These are phyloP conservation scores for Papilio machaon DNA, from an alignment of 1,140 invertebrate genomes.

Conservation along the genomic window DNA sequence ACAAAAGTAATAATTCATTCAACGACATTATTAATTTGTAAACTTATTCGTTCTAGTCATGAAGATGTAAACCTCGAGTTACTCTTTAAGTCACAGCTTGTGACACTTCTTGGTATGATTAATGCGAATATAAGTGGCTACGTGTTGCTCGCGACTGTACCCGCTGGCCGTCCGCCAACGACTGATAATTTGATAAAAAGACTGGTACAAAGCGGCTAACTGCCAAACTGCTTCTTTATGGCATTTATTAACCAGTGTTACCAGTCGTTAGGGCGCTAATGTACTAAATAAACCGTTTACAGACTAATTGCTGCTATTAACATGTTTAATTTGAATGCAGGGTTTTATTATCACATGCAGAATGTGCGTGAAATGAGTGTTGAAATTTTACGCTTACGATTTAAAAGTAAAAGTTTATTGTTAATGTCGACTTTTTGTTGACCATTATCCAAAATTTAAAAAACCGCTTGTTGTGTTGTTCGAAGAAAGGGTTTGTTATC, in stretches of 20 bases:
- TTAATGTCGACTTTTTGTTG: too few relatives aligned
- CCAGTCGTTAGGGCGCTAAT: slow-evolving; percentile 7
- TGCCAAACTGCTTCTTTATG: slow-evolving; percentile 38
- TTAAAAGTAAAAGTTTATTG: too few relatives aligned
- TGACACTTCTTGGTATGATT: slow-evolving; percentile 6
- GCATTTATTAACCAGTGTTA: slow-evolving; percentile 34
- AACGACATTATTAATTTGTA: slow-evolving; percentile 2
- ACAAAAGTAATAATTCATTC: slow-evolving; percentile 1
- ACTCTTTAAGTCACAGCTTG: slow-evolving; percentile 7
- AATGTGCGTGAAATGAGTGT: neutral
- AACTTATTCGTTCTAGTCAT: neutral
- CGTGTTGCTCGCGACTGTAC: slow-evolving; percentile 36
- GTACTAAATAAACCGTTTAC: slow-evolving; percentile 23
- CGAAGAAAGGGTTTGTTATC: too few relatives aligned
- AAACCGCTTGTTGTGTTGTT: too few relatives aligned
- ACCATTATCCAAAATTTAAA: too few relatives aligned
- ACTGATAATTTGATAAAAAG: slow-evolving; percentile 68
- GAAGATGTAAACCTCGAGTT: slow-evolving; percentile 1
- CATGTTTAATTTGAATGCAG: neutral
- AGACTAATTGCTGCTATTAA: neutral
- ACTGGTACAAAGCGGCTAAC: slow-evolving; percentile 31
- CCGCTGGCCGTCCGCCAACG: slow-evolving; percentile 55
- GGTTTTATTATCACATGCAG: neutral
- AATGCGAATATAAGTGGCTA: slow-evolving; percentile 26
- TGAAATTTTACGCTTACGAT: too few relatives aligned